phyloP scores from a whole-genome alignment of 1,140 invertebrate species.

The Eciton burchellii region DNA sequence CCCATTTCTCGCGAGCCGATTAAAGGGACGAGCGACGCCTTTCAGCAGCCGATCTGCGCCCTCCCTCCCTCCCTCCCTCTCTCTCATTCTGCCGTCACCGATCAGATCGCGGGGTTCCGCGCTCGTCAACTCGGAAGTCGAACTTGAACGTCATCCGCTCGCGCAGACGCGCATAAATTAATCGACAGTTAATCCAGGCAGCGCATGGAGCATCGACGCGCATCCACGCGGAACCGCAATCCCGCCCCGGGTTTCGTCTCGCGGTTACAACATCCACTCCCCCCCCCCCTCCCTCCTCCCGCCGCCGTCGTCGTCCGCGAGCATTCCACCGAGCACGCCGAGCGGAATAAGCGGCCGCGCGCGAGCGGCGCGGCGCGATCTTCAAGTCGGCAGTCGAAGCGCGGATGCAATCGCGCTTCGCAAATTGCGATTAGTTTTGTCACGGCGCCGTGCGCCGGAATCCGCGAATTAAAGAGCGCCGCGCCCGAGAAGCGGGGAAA shows the following conservation, averaged over 20 bases:
- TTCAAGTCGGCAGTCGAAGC: no score
- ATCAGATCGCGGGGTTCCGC: background rate
- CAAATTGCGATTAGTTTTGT: no score
- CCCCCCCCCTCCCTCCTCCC: no score
- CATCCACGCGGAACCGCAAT: conserved; percentile 45
- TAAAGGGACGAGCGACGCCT: background rate
- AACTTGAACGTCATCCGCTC: conserved; percentile 79
- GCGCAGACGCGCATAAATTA: conserved; percentile 79
- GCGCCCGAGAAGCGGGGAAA: background rate
- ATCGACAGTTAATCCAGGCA: conserved; percentile 69
- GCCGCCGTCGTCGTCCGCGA: no score
- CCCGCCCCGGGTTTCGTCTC: conserved; percentile 20
- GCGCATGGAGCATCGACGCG: conserved; percentile 25
- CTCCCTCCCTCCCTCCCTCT: no score
- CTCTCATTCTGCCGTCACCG: background rate
- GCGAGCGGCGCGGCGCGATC: no score
- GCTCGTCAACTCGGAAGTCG: conserved; percentile 43
- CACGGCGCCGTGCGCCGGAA: no score
- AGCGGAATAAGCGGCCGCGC: no score
- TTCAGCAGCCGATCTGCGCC: background rate
- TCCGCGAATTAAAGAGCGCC: no score
- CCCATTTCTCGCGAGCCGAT: conserved; percentile 47
- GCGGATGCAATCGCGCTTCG: no score
- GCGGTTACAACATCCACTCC: no score
- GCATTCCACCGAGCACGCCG: conserved; percentile 13